These are phyloP conservation scores for Tethya wilhelma DNA, from an alignment of 37 sponge, comb jelly and placozoan species.

Conservation along the genomic window DNA sequence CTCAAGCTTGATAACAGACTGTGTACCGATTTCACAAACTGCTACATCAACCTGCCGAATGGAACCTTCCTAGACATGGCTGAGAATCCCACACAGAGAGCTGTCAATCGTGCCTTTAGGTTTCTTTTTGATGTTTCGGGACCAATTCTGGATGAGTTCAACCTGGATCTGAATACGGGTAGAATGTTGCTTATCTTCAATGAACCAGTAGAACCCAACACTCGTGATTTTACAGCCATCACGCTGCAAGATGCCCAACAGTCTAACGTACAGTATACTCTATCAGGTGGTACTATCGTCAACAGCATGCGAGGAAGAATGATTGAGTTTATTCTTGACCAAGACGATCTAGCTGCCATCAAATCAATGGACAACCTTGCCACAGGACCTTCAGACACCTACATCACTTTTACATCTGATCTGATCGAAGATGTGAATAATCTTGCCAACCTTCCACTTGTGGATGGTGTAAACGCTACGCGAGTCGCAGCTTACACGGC, in stretches of 20 bases:
- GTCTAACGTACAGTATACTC: constrained; percentile 33
- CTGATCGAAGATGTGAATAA: constrained; percentile 44
- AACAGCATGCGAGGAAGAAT: background rate
- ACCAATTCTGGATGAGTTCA: constrained; percentile 55
- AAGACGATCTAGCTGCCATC: constrained; percentile 65
- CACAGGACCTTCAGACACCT: constrained; percentile 61
- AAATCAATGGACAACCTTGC: constrained; percentile 70
- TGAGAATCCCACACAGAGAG: constrained; percentile 29
- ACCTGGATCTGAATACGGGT: constrained; percentile 77
- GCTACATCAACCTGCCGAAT: constrained; percentile 59
- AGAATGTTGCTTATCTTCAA: constrained; percentile 69
- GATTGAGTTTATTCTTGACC: constrained; percentile 30
- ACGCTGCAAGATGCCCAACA: constrained; percentile 69
- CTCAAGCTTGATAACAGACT: constrained; percentile 50
- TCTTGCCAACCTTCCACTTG: constrained; percentile 20
- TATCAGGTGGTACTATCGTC: constrained; percentile 61
- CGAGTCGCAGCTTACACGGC: constrained; percentile 29
- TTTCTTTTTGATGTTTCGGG: constrained; percentile 67
- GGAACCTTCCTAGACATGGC: constrained; percentile 63
- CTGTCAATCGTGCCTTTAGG: constrained; percentile 9
- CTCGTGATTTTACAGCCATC: constrained; percentile 48
- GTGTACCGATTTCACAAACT: constrained; percentile 61
- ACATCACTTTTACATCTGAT: constrained; percentile 41
- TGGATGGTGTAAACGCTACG: constrained; percentile 51
- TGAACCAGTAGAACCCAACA: constrained; percentile 66